These are phyloP conservation scores for Flexamia atlantica DNA, from an alignment of 2,888 invertebrate genomes.

Conservation along the genomic window DNA sequence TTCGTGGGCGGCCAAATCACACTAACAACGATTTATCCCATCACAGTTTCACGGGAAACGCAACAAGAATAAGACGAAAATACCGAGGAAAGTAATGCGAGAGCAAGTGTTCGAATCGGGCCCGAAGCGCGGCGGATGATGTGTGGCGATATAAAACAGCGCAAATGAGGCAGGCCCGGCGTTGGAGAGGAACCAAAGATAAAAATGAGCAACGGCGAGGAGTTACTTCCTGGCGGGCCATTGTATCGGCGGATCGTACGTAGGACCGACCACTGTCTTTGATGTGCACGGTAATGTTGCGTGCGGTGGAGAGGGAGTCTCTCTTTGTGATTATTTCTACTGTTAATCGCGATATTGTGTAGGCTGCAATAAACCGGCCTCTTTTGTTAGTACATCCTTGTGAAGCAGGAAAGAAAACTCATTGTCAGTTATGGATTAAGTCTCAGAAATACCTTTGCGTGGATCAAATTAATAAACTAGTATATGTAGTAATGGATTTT, in stretches of 20 bases:
- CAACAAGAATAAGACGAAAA: conserved; percentile 2
- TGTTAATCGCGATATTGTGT: too few relatives aligned
- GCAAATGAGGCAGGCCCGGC: conserved; percentile 14
- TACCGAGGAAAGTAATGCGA: neutral
- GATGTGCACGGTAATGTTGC: neutral
- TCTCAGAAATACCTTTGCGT: too few relatives aligned
- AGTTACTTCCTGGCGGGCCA: conserved; percentile 11
- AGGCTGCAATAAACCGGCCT: neutral
- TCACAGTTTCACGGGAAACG: conserved; percentile 7
- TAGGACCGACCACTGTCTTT: neutral
- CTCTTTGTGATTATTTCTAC: neutral
- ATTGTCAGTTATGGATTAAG: neutral
- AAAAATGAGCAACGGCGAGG: neutral
- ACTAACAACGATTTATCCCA: neutral
- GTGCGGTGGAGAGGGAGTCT: neutral
- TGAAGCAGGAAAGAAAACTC: neutral
- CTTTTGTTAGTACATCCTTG: neutral
- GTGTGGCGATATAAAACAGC: conserved; percentile 18
- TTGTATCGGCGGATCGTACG: conserved; percentile 17
- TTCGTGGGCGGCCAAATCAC: neutral
- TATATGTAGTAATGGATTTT: too few relatives aligned
- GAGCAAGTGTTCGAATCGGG: conserved; percentile 8
- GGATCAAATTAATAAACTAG: too few relatives aligned
- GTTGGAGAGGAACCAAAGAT: conserved; percentile 37
- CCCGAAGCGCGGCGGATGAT: conserved; percentile 17